Percentiles rank a stretch among this genome's conserved stretches.
Conservation (phyloP, 2,888 invertebrate genomes). For the Galerucella calmariensis region DNA sequence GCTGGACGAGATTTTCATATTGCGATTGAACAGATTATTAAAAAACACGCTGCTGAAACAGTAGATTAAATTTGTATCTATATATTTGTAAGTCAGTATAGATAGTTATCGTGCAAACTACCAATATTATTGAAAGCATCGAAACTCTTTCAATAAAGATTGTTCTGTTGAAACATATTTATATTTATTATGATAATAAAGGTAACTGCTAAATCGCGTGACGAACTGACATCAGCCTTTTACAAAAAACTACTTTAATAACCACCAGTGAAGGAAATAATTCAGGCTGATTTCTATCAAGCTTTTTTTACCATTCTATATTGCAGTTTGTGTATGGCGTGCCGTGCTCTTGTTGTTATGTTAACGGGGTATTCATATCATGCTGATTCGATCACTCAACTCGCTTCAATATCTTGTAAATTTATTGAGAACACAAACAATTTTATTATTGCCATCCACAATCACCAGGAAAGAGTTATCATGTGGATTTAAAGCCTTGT, state of each 20-base stretch:
- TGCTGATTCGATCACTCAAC: constrained; percentile 18
- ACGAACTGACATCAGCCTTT: constrained; percentile 52
- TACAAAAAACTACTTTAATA: constrained; percentile 56
- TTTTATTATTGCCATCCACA: neutral
- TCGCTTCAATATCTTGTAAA: constrained; percentile 8
- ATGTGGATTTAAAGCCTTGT: neutral
- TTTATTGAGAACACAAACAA: constrained; percentile 15
- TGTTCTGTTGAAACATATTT: constrained; percentile 23
- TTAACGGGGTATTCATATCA: constrained; percentile 25
- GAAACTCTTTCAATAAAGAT: constrained; percentile 32
- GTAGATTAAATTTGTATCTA: too few species aligned
- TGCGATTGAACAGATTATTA: neutral
- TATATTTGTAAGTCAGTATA: neutral
- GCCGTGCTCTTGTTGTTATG: constrained; percentile 14
- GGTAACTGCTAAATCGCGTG: constrained; percentile 58
- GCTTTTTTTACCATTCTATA: constrained; percentile 45
- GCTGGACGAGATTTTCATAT: too few species aligned
- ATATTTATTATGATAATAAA: constrained; percentile 29
- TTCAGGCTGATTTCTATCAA: constrained; percentile 53
- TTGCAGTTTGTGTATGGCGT: constrained; percentile 39
- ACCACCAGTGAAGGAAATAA: constrained; percentile 56
- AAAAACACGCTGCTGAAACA: neutral
- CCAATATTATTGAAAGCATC: constrained; percentile 23
- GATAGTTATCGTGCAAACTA: constrained; percentile 11
- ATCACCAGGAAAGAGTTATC: neutral